Percentiles rank a stretch among this genome's conserved stretches.
Conservation (phyloP, 2,113 vertebrate genomes). For the Mirounga angustirostris region DNA sequence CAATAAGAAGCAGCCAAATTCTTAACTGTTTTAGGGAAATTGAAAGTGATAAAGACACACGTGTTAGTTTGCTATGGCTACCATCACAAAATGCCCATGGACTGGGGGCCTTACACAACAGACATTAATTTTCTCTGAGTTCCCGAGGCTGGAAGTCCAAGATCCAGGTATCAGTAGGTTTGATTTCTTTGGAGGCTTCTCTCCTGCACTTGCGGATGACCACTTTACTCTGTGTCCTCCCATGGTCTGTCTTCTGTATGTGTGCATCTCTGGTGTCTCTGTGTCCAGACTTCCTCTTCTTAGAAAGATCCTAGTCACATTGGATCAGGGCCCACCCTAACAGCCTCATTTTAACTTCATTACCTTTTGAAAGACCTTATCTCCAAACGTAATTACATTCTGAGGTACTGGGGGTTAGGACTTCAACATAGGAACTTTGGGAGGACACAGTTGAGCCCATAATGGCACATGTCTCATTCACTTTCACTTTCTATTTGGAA, state of each 20-base stretch:
- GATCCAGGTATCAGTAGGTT: not conserved
- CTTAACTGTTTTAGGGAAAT: not conserved
- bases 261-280: not conserved
- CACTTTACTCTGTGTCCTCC: not conserved
- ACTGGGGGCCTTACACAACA: not conserved
- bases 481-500: conserved; percentile 35
- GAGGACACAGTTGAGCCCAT: not conserved
- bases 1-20: not conserved
- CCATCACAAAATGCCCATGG: not conserved
- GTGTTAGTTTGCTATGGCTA: not conserved
- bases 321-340: not conserved
- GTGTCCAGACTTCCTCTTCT: not conserved
- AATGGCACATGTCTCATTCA: not conserved
- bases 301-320: not conserved
- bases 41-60: not conserved
- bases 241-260: not conserved
- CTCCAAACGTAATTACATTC: not conserved
- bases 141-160: not conserved
- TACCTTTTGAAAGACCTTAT: not conserved
- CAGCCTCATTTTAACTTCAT: not conserved
- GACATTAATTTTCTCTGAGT: not conserved
- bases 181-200: not conserved
- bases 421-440: not conserved
- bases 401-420: not conserved
- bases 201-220: not conserved